phyloP scores from a whole-genome alignment of 2,797 vertebrate species.

The Glossophaga mutica region DNA sequence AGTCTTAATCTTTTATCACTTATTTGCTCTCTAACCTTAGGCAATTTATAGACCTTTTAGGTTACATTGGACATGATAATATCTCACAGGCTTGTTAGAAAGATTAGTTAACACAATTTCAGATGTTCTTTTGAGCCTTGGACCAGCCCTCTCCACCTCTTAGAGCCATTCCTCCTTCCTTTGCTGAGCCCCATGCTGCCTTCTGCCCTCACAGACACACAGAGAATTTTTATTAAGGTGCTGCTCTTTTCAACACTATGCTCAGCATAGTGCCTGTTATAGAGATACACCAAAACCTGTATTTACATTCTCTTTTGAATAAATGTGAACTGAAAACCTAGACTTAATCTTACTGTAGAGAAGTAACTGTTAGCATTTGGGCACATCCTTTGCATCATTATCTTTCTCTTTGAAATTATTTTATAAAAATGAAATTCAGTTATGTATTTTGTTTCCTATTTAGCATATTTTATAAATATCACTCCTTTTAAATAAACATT shows the following conservation, averaged over 20 bases:
- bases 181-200: background rate
- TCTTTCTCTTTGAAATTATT: background rate
- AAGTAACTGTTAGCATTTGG: background rate
- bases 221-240: background rate
- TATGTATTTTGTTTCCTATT: background rate
- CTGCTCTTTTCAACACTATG: background rate
- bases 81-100: background rate
- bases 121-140: background rate
- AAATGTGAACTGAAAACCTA: background rate
- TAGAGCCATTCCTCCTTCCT: background rate
- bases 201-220: background rate
- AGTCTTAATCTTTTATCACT: background rate
- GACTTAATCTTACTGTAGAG: background rate
- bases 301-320: background rate
- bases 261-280: background rate
- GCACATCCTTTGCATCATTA: background rate
- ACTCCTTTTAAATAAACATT: background rate
- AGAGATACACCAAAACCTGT: background rate
- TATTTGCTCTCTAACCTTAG: background rate
- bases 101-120: background rate
- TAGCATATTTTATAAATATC: background rate
- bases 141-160: background rate
- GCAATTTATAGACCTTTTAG: background rate
- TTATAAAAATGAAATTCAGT: background rate
- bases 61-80: background rate